Evolutionary conservation across 2,888 invertebrate species (phyloP), one percentile per base, ranked within the genome.

Genomic region (Caenorhabditis afra): DNA sequence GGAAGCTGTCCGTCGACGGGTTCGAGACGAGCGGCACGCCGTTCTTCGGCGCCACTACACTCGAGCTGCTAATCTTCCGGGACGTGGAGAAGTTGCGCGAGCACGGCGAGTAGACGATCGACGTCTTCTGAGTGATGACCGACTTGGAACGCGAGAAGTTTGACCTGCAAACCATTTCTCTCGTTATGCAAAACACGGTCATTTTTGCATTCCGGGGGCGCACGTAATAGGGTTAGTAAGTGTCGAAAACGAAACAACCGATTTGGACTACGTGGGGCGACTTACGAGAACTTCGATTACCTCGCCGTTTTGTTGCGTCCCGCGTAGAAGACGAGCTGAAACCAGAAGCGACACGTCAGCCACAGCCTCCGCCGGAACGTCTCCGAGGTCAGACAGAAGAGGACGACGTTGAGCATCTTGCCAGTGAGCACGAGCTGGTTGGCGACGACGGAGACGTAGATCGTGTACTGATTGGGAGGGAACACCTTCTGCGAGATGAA

Each of bases 381-480:
- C 23, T 86, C 81, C 3, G 89, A 89, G 5, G 85, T 85, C 37
- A 89, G 75, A 55, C 88, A 89, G 79, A 89, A 87, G 16, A 89
- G 81, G 1, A 88, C 84, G 58, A 89, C 87, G 73, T 89, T 89
- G 37, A 88, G 81, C 82, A 88, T 88, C 73, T 89, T 87, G 11
- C 86, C 85, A 14, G 83, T 86, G 49, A 86, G 62, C 8, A 86
- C 86, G 3, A 87, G 74, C 50, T 78, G 75, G 66, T 85, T 86
- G 4, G 85, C 79, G 18, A 85, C 64, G 4, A 81, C 67, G 0
- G 81, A 75, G 3, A 79, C 68, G 53, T 81, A 78, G 59, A 68
- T 74, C 11, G 76, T 59, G 67, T 62, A 68, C 83, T 75, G 67
- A 23, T 70, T 73, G 1, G 62, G 76, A 2, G 71, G 76, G 37